Conservation (phyloP, 2,113 vertebrate genomes). For the Rhabdomys dilectus region DNA sequence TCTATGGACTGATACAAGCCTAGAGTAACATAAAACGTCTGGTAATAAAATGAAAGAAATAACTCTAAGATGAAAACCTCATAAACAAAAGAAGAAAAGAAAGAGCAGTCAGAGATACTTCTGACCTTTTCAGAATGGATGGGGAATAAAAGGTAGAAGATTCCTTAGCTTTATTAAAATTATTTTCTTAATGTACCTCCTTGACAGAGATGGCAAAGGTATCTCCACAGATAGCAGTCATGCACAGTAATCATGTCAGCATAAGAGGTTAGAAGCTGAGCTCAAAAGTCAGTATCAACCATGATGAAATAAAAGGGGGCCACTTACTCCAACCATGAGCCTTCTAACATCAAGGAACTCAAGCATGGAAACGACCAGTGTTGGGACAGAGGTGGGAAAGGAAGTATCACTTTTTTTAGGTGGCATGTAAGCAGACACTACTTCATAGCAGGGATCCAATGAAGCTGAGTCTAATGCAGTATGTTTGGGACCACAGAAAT, state of each 20-base stretch:
- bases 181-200: neutral
- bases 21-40: neutral
- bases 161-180: neutral
- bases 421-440: neutral
- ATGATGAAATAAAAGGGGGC: neutral
- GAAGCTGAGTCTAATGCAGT: neutral
- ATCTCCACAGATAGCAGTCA: neutral
- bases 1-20: neutral
- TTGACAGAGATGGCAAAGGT: neutral
- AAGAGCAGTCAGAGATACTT: neutral
- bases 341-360: neutral
- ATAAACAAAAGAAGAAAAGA: neutral
- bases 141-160: fast-evolving
- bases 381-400: neutral
- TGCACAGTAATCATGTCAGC: neutral
- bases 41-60: neutral
- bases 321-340: neutral
- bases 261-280: neutral
- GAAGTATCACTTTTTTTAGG: neutral
- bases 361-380: neutral
- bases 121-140: neutral
- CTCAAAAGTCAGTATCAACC: neutral
- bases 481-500: neutral
- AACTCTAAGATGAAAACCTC: neutral
- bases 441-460: neutral